A percentile compares a stretch with the other conserved stretches of the same genome.
Evolutionary conservation across 2,113 vertebrate genomes (phyloP).

Genomic region (Machaerirhynchus nigripectus): DNA sequence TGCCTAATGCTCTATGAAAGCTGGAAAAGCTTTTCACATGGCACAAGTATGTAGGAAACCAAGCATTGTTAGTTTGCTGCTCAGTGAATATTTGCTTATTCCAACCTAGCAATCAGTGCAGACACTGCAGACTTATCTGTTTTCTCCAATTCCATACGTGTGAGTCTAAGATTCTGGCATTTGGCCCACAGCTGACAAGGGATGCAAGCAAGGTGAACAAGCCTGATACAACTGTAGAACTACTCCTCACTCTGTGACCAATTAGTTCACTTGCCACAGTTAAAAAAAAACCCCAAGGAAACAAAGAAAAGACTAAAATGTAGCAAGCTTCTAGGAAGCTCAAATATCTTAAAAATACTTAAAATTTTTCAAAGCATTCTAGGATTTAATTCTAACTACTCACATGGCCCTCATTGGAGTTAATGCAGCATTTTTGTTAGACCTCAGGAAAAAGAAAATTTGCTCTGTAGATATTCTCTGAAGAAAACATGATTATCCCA

Average conservation of each 20-base stretch:
- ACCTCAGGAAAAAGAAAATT: neutral
- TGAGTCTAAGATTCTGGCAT: neutral
- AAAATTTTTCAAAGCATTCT: neutral
- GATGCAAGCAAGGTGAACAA: neutral
- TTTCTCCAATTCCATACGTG: neutral
- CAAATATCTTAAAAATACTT: neutral
- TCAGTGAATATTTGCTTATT: constrained; percentile 11
- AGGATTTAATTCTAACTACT: neutral
- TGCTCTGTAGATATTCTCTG: neutral
- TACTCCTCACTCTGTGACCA: neutral
- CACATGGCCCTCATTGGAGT: neutral
- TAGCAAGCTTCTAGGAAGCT: neutral
- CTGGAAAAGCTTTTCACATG: neutral
- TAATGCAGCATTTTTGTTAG: neutral
- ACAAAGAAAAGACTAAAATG: neutral
- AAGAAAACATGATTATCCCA: neutral
- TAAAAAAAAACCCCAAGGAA: too few relatives aligned
- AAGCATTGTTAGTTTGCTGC: neutral
- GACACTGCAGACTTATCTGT: neutral
- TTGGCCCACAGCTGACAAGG: neutral
- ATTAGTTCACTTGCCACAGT: neutral
- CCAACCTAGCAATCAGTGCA: neutral
- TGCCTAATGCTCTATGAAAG: neutral
- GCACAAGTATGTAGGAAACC: neutral
- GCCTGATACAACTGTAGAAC: neutral